Evolutionary conservation across 2,888 invertebrate species (phyloP).

Genomic region (Sinhomidia bicolor): DNA sequence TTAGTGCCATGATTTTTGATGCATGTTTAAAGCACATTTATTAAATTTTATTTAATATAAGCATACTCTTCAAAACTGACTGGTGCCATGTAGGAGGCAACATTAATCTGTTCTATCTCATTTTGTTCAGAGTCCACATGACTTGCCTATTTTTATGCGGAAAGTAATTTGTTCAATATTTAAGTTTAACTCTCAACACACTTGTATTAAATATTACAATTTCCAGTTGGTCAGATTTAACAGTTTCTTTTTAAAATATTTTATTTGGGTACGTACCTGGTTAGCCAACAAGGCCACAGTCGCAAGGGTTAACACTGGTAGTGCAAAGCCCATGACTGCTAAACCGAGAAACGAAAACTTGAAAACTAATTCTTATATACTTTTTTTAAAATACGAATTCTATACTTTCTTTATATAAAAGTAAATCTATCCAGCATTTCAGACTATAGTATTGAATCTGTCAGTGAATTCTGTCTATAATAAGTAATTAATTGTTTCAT

Average conservation of each 20-base stretch:
- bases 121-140: slow-evolving; percentile 43
- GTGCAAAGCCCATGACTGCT: slow-evolving; percentile 45
- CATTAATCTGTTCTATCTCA: neutral
- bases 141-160: neutral
- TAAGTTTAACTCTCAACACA: too few relatives aligned
- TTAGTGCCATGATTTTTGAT: neutral
- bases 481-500: too few relatives aligned
- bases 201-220: too few relatives aligned
- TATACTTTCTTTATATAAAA: too few relatives aligned
- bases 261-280: slow-evolving; percentile 1
- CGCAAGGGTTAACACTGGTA: slow-evolving; percentile 39
- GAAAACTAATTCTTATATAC: too few relatives aligned
- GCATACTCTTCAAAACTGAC: slow-evolving; percentile 41
- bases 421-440: too few relatives aligned
- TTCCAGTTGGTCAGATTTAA: too few relatives aligned
- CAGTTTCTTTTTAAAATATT: neutral
- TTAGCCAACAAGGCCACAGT: slow-evolving; percentile 30
- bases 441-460: too few relatives aligned
- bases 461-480: too few relatives aligned
- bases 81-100: neutral
- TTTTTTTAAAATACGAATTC: too few relatives aligned
- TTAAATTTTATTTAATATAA: neutral
- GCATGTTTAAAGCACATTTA: neutral
- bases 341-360: neutral
- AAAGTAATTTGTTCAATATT: neutral